Conservation (phyloP, 2,113 vertebrate genomes). For the Scartelaos histophorus region DNA sequence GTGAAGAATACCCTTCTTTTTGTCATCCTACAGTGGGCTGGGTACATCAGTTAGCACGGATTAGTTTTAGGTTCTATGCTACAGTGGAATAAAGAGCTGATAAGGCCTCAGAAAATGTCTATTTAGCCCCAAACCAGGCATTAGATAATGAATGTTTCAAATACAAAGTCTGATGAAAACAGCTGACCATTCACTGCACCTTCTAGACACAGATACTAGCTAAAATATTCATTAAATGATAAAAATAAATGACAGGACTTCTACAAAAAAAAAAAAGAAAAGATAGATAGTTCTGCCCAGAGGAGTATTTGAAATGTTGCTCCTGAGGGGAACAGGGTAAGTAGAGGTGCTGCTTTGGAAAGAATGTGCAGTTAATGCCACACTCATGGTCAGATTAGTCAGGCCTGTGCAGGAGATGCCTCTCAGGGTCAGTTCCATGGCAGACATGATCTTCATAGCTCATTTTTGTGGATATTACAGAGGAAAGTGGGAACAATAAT, state of each 20-base stretch:
- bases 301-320: conserved; percentile 62
- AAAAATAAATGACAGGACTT: background rate
- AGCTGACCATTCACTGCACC: background rate
- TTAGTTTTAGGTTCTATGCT: background rate
- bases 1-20: conserved; percentile 13
- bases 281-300: conserved; percentile 10
- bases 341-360: conserved; percentile 47
- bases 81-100: background rate
- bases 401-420: conserved; percentile 46
- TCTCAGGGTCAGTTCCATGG: conserved; percentile 32
- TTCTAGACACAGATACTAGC: background rate
- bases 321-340: conserved; percentile 27
- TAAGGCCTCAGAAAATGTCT: no score
- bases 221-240: background rate
- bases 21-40: conserved; percentile 17
- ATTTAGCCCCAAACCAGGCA: no score
- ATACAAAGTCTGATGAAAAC: no score
- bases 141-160: no score
- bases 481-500: background rate
- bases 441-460: background rate
- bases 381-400: conserved; percentile 67
- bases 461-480: background rate
- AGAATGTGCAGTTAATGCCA: conserved; percentile 72
- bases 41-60: background rate
- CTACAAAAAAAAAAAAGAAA: conserved; percentile 20